Base-by-base conservation (phyloP, 2,797 vertebrate genomes). In the Spinus pinus region DNA sequence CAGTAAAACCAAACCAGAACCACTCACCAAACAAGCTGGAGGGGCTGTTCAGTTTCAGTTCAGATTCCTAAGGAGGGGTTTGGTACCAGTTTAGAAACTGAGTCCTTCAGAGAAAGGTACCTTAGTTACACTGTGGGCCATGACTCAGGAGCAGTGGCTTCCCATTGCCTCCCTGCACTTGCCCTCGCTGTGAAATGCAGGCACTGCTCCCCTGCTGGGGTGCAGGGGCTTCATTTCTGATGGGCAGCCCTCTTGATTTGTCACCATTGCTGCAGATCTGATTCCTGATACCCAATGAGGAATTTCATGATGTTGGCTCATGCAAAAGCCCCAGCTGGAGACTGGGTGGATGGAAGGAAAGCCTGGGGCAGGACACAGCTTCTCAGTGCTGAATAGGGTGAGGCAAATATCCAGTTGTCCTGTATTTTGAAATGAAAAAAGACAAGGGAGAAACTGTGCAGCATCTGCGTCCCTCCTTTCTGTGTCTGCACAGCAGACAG, bases 81-180 rank as follows among this genome's bases (percentile, higher is more conserved):
- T 85, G 33, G 33, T 22, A 54, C 25, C 37, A 69, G 58, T 57
- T 86, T 65, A 56, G 18, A 73, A 64, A 39, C 0, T 0, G 30
- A 58, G 19, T 60, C 20, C 35, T 82, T 51, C 1, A 5, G 28
- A 12, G 21, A 65, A 46, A 30, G 27, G 51, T 33, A 12, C 21
- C n/a, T 33, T 6, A 6, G 22, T 37, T 33, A 58, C 41, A 25
- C 22, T 0, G 0, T 1, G 14, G 41, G 31, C 25, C 9, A 2
- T 20, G 42, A 31, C 13, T 54, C 15, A 1, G 23, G 1, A 7
- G 30, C 3, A 12, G 16, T 12, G 54, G 49, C 23, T 23, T 31
- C 64, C 21, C 1, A 0, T 22, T 58, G 21, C 46, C 24, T 56
- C 31, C 33, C 44, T 47, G 54, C 14, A 5, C 47, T 69, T 51